phyloP scores from a whole-genome alignment of 1,140 invertebrate species.

The Mylabris phalerata region DNA sequence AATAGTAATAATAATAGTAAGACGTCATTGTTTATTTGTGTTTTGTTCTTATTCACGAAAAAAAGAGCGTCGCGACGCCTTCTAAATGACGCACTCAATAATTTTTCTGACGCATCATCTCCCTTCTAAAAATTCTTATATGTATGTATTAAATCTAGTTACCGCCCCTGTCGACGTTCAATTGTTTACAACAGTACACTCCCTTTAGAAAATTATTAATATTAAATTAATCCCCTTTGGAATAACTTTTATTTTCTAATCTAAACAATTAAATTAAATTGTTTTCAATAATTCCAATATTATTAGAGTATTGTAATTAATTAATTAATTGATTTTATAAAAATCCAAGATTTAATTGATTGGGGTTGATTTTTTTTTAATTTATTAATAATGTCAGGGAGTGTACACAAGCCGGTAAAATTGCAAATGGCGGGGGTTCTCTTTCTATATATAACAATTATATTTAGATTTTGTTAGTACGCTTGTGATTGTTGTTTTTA shows the following conservation, averaged over 20 bases:
- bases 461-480: conserved; percentile 32
- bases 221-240: background rate
- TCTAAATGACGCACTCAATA: conserved; percentile 8
- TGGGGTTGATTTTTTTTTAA: no score
- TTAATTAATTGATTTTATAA: no score
- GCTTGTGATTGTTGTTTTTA: conserved; percentile 23
- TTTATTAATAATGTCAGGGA: conserved; percentile 4
- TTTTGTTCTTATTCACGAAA: no score
- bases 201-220: background rate
- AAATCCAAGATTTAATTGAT: no score
- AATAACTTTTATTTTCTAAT: background rate
- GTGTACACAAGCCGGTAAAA: conserved; percentile 33
- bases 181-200: conserved; percentile 13
- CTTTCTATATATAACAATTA: conserved; percentile 37
- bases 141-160: conserved; percentile 13
- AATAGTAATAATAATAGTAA: no score
- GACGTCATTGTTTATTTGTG: no score
- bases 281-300: no score
- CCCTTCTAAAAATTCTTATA: conserved; percentile 12
- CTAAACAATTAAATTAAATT: background rate
- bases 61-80: background rate
- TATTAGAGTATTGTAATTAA: no score
- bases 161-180: conserved; percentile 13
- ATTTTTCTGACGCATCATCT: conserved; percentile 12
- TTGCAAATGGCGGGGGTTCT: conserved; percentile 32